Evolutionary conservation across 2,113 vertebrate genomes (phyloP), one percentile per base, ranked within the genome.

Genomic region (Peromyscus californicus): DNA sequence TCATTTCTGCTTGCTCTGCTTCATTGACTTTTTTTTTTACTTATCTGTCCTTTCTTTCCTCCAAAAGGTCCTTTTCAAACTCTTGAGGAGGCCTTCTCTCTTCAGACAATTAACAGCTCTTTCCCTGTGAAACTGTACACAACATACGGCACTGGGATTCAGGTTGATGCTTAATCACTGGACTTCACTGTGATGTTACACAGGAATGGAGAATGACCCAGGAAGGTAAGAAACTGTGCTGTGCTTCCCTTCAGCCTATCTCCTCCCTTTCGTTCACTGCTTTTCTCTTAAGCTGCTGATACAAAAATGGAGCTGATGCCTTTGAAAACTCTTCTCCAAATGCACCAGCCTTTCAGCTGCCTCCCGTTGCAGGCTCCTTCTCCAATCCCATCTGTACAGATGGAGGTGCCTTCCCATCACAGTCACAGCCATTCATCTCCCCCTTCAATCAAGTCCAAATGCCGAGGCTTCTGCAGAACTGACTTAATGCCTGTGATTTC

Each of bases 71-170:
- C 76, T 54, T 74, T 88, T 69, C 29, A 72, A 22, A 70, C 79
- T 83, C 45, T 51, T 91, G 63, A 85, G 86, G 91, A 89, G 48
- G 65, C 17, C 72, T 91, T 89, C 90, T 29, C 82, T 95, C 36
- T 89, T 61, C 54, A 69, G 65, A 80, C 29, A 63, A 75, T 90
- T 75, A 89, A 65, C 7, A 84, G 45, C 48, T 31, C 69, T 26
- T 92, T 78, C 45, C 69, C 33, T 80, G 42, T 59, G 90, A 90
- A 3, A 33, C 33, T 21, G 29, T 59, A 36, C 78, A 85, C 33
- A 78, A 2, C 45, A 69, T 31, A 63, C 36, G 82, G 59, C 72
- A 3, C 12, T 83, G 36, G 8, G 19, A 42, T 94, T 36, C 29
- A n/a, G 29, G 24, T 48, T 80, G n/a, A 48, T 57, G 59, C 19